These are phyloP conservation scores for Agrochola litura DNA, from an alignment of 2,888 invertebrate genomes.

Conservation along the genomic window DNA sequence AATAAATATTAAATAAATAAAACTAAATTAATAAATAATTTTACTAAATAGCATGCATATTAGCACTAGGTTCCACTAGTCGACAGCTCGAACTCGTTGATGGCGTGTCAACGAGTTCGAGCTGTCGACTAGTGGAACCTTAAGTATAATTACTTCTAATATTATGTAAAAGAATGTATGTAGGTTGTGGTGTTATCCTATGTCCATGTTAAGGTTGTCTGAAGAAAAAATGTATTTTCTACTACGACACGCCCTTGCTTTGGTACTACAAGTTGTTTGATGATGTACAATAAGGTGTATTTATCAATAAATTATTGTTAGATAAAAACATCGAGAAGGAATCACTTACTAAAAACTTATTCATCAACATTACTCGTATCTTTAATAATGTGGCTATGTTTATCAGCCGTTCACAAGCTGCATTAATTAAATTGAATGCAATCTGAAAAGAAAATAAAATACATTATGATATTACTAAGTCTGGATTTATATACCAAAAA, in stretches of 20 bases:
- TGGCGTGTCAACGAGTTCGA: too few relatives aligned
- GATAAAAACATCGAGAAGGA: too few relatives aligned
- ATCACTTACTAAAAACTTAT: slow-evolving; percentile 6
- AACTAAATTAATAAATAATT: too few relatives aligned
- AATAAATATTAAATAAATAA: too few relatives aligned
- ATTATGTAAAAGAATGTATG: background rate
- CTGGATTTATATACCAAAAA: background rate
- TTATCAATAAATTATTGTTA: too few relatives aligned
- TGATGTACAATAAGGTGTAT: background rate
- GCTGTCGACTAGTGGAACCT: too few relatives aligned
- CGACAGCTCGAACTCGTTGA: too few relatives aligned
- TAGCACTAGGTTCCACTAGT: too few relatives aligned
- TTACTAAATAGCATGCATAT: too few relatives aligned
- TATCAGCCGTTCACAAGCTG: slow-evolving; percentile 1
- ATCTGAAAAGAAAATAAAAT: slow-evolving; percentile 33
- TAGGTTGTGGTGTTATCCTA: too few relatives aligned
- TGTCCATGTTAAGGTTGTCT: background rate
- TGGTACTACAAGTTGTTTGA: background rate
- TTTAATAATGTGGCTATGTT: slow-evolving; percentile 8
- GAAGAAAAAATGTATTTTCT: background rate
- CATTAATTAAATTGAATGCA: background rate
- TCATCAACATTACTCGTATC: accelerated
- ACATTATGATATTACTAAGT: background rate
- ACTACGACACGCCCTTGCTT: background rate
- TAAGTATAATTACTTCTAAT: too few relatives aligned